Base-by-base conservation (phyloP, 2,113 vertebrate genomes). In the Misgurnus anguillicaudatus region DNA sequence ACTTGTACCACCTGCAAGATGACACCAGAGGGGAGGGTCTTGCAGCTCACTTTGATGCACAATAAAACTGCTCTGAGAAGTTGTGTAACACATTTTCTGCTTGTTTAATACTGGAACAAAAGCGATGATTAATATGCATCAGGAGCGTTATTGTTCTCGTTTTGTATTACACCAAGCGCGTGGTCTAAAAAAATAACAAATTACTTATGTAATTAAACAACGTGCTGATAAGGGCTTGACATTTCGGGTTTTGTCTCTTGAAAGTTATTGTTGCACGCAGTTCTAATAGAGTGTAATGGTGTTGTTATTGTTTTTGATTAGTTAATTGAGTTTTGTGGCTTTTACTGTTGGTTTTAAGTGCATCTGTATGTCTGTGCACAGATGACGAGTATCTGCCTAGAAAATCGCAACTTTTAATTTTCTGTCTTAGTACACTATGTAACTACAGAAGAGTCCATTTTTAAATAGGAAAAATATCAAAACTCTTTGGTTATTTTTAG, bases 101-200 rank as follows among this genome's bases (percentile, higher is more conserved):
- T 1, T 64, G 45, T 80, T 74, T 41, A 66, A 48, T 61, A 13
- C 48, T 36, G 10, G 31, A 75, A 60, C 42, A 51, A 80, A 60
- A 61, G 63, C 53, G 19, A 39, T 41, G 39, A 65, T 75, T 80
- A 75, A 39, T 67, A 65, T 36, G 69, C 24, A 80, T 45, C 51
- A 65, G 16, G 31, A 58, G 47, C 69, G 14, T 47, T 45, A 65
- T 21, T 31, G 5, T 42, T 64, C 38, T 58, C 16, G 61, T 55
- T 63, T 65, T 72, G 61, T 80, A 31, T 79, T 63, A 7, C 13
- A 80, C 65, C 13, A 45, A 80, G 55, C 38, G 16, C 3, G 17
- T 36, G 9, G 5, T 2, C 58, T 19, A 41, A 13, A 31, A 55
- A 57, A 24, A 42, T 58, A 66, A 74, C 39, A 74, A 72, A 64